phyloP scores from a whole-genome alignment of 1,140 invertebrate species.

The Trialeurodes vaporariorum region DNA sequence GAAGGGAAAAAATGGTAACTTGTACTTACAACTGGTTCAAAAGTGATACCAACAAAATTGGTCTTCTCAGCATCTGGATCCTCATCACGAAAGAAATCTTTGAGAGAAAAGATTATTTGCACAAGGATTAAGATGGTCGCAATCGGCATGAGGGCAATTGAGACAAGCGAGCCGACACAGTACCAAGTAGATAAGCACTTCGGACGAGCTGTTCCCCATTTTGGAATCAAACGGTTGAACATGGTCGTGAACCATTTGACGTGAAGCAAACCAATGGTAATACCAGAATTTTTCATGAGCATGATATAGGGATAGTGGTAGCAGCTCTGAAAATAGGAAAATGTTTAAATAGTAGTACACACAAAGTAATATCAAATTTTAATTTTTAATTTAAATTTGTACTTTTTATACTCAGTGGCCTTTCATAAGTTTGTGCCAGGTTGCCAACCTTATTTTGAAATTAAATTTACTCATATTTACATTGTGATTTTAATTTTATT shows the following conservation, averaged over 20 bases:
- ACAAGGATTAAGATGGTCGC: neutral
- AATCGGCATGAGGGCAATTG: neutral
- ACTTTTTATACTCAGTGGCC: neutral
- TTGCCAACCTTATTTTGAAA: neutral
- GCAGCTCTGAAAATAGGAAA: slow-evolving; percentile 51
- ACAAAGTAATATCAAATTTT: too few relatives aligned
- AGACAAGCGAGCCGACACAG: slow-evolving; percentile 27
- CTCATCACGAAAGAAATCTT: neutral
- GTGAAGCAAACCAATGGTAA: slow-evolving; percentile 54
- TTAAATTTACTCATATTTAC: too few relatives aligned
- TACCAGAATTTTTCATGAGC: slow-evolving; percentile 58
- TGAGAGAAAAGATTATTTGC: neutral
- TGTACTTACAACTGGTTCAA: slow-evolving; percentile 34
- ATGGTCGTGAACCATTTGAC: slow-evolving; percentile 62
- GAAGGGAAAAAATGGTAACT: slow-evolving; percentile 2
- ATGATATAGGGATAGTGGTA: slow-evolving; percentile 65
- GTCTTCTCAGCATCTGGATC: slow-evolving; percentile 5
- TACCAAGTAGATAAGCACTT: slow-evolving; percentile 53
- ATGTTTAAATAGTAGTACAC: too few relatives aligned
- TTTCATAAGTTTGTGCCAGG: neutral
- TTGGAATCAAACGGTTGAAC: slow-evolving; percentile 58
- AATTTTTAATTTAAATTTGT: neutral
- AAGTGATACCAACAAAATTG: slow-evolving; percentile 19
- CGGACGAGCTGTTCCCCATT: slow-evolving; percentile 53
- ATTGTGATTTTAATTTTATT: too few relatives aligned